Conservation (phyloP, 1,140 invertebrate species). For the Danaus plexippus region DNA sequence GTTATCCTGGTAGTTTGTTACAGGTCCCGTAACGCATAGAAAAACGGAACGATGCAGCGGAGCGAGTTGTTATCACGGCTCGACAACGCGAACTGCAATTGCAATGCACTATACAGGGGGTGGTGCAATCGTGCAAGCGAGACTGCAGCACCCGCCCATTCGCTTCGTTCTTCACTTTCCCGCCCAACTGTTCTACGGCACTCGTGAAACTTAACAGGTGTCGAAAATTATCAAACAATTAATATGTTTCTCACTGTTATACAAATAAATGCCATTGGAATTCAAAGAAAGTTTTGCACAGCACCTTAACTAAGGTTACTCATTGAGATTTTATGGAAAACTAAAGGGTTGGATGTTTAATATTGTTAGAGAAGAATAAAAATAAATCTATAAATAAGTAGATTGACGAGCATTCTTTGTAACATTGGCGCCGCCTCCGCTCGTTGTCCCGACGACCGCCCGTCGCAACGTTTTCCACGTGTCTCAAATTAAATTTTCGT, state of each 20-base stretch:
- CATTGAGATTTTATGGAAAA: too few species aligned
- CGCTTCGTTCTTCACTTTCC: conserved; percentile 65
- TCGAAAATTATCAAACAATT: conserved; percentile 16
- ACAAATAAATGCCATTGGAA: too few species aligned
- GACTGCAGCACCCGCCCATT: conserved; percentile 66
- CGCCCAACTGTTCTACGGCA: conserved; percentile 61
- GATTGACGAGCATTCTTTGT: conserved; percentile 22
- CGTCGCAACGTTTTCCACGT: conserved; percentile 27
- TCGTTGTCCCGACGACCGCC: conserved; percentile 40
- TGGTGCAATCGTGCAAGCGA: conserved; percentile 67
- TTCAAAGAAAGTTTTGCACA: too few species aligned
- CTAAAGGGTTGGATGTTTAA: conserved; percentile 7
- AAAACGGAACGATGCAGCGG: conserved; percentile 33
- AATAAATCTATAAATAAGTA: conserved; percentile 17
- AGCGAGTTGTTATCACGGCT: conserved; percentile 49
- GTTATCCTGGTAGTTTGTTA: conserved; percentile 62
- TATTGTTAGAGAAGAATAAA: conserved; percentile 9
- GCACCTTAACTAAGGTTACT: too few species aligned
- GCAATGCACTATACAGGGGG: conserved; percentile 50
- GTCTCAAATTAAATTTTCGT: conserved; percentile 13
- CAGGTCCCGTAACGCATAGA: conserved; percentile 56
- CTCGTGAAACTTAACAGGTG: conserved; percentile 49
- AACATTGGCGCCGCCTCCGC: conserved; percentile 33
- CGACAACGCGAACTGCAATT: conserved; percentile 55
- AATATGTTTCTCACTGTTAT: conserved; percentile 1